phyloP scores from a whole-genome alignment of 1,140 invertebrate species.

The Megalopta genalis region DNA sequence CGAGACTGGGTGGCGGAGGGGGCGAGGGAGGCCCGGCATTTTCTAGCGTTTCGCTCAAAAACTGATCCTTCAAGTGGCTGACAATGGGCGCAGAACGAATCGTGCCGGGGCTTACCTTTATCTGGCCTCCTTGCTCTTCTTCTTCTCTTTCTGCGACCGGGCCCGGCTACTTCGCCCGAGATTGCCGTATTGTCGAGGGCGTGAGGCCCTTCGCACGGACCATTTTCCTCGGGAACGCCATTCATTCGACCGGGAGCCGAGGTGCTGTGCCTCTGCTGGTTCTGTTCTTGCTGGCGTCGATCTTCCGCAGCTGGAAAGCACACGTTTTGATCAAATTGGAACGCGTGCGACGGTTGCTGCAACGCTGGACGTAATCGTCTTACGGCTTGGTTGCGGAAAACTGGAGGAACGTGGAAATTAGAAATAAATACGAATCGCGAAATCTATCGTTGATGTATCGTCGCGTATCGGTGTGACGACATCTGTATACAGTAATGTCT shows the following conservation, averaged over 20 bases:
- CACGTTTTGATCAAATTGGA: no score
- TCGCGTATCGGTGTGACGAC: no score
- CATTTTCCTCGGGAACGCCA: slow-evolving; percentile 67
- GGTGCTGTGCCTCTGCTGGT: not conserved
- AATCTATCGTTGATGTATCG: no score
- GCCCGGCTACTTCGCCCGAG: slow-evolving; percentile 26
- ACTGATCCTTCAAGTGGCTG: slow-evolving; percentile 58
- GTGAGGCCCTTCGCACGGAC: slow-evolving; percentile 66
- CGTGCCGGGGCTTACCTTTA: slow-evolving; percentile 51
- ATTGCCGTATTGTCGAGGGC: slow-evolving; percentile 68
- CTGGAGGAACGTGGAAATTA: no score
- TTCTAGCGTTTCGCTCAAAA: slow-evolving; percentile 67
- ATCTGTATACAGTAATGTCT: no score
- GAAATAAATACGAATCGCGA: no score
- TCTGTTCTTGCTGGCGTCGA: no score
- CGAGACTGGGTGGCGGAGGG: slow-evolving; percentile 14
- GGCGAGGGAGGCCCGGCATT: slow-evolving; percentile 31
- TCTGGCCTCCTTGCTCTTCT: slow-evolving; percentile 19
- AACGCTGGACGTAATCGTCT: no score
- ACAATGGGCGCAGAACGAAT: slow-evolving; percentile 62
- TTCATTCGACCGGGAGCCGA: slow-evolving; percentile 64
- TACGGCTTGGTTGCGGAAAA: no score
- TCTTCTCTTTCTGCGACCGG: slow-evolving; percentile 7
- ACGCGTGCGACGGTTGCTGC: no score
- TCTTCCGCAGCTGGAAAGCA: no score